phyloP scores from a whole-genome alignment of 2,797 vertebrate species.

The Dermochelys coriacea region DNA sequence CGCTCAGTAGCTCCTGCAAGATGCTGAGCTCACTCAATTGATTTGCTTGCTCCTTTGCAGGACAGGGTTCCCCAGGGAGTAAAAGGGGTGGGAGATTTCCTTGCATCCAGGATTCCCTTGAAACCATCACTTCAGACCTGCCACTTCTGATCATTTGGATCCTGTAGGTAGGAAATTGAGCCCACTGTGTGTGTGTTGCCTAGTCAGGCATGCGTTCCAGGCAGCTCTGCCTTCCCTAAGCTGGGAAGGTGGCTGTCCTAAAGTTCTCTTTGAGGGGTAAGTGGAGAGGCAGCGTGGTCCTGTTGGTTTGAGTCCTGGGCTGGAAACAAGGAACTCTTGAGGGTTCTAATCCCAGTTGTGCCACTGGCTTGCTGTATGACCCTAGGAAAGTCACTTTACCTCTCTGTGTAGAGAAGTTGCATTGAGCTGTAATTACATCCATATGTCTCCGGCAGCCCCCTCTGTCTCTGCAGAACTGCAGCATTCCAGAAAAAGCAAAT shows the following conservation, averaged over 20 bases:
- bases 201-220: not conserved
- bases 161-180: not conserved
- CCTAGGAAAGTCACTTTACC: not conserved
- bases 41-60: not conserved
- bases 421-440: not conserved
- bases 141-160: not conserved
- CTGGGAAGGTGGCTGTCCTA: not conserved
- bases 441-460: too few relatives aligned
- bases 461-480: too few relatives aligned
- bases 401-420: not conserved
- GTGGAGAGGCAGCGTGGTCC: not conserved
- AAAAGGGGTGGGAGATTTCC: not conserved
- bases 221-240: not conserved
- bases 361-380: not conserved
- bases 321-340: not conserved
- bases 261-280: not conserved
- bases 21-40: not conserved
- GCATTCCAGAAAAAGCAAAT: not conserved
- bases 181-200: not conserved
- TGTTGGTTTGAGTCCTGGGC: too few relatives aligned
- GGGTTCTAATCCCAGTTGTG: not conserved
- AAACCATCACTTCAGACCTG: not conserved
- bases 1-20: not conserved
- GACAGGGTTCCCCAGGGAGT: not conserved
- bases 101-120: not conserved